phyloP scores from a whole-genome alignment of 2,113 vertebrate genomes.

The Entomyzon cyanotis region DNA sequence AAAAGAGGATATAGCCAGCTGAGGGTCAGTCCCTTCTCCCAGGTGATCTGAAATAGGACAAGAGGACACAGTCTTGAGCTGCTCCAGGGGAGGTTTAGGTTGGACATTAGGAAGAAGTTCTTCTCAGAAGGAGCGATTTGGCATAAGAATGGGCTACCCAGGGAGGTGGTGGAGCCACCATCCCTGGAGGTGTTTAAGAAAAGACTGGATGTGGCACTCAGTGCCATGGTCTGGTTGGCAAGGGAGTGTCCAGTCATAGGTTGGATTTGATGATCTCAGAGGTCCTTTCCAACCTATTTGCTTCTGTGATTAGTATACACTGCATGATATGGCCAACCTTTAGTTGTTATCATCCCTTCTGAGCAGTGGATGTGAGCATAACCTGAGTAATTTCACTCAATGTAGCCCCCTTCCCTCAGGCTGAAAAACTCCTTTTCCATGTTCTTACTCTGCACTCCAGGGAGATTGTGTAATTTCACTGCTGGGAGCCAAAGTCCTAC shows the following conservation, averaged over 20 bases:
- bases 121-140: background rate
- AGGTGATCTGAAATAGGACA: background rate
- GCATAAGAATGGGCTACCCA: background rate
- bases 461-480: background rate
- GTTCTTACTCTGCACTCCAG: background rate
- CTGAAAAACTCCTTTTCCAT: background rate
- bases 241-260: background rate
- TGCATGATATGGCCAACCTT: background rate
- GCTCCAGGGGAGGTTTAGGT: background rate
- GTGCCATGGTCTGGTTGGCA: background rate
- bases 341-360: background rate
- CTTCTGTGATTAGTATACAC: background rate
- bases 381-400: background rate
- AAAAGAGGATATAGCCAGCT: background rate
- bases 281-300: background rate
- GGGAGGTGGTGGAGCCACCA: fast-evolving
- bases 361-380: background rate
- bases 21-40: background rate
- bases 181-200: background rate
- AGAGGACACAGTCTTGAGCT: background rate
- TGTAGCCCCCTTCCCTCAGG: background rate
- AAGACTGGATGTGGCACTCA: background rate
- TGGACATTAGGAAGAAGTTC: background rate
- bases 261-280: background rate
- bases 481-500: background rate